Evolutionary conservation across 2,113 vertebrate species (phyloP).

Genomic region (Pterocles gutturalis): DNA sequence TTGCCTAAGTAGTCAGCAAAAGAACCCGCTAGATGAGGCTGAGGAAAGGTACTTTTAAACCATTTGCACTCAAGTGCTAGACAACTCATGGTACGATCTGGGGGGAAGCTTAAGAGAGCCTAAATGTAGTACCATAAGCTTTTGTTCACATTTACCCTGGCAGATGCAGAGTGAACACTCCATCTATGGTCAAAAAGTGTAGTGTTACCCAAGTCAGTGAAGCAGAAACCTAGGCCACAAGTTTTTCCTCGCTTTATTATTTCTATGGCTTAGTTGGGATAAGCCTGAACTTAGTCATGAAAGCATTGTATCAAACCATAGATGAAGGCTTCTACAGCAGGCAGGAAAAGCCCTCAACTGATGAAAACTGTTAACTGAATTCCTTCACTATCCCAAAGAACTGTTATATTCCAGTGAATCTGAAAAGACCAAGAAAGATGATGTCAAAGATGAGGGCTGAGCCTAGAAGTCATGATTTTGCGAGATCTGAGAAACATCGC

Average conservation of each 20-base stretch:
- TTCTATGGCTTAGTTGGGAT: neutral
- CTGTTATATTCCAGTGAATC: neutral
- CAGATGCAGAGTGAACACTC: neutral
- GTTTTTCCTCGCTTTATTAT: neutral
- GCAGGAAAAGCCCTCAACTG: neutral
- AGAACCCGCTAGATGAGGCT: neutral
- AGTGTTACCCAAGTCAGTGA: neutral
- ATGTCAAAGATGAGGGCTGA: neutral
- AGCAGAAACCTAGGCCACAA: neutral
- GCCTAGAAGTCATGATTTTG: neutral
- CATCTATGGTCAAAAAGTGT: neutral
- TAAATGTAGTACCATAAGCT: neutral
- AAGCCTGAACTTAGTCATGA: neutral
- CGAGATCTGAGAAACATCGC: neutral
- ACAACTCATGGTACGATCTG: neutral
- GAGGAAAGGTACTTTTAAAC: neutral
- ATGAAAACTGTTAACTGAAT: neutral
- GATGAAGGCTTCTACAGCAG: neutral
- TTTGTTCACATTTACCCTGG: neutral
- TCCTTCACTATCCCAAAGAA: neutral
- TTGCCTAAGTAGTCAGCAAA: neutral
- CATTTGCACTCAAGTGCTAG: neutral
- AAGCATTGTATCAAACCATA: neutral
- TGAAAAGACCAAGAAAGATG: neutral
- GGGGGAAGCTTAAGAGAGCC: neutral